Conservation (phyloP, 2,113 vertebrate species). For the Heptranchias perlo region DNA sequence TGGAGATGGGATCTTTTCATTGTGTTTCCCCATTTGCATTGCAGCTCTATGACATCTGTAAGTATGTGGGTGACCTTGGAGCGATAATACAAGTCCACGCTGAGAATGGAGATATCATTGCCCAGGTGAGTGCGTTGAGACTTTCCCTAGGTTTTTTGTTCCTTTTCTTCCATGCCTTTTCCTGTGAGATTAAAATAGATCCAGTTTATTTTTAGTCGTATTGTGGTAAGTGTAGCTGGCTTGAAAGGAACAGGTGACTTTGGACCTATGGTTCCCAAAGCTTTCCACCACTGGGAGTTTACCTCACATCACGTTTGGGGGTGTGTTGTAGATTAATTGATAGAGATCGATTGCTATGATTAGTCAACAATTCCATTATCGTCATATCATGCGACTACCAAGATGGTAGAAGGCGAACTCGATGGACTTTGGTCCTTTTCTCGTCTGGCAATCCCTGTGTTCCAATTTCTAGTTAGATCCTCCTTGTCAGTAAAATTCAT, state of each 20-base stretch:
- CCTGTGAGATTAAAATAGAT: neutral
- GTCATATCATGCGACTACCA: neutral
- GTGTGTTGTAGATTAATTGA: neutral
- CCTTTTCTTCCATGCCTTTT: neutral
- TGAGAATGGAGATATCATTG: constrained; percentile 94
- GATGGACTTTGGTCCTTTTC: neutral
- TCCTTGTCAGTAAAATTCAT: neutral
- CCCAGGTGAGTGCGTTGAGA: constrained; percentile 67
- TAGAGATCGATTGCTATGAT: too few relatives aligned
- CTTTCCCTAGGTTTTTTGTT: neutral
- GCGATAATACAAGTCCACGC: constrained; percentile 90
- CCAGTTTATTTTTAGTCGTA: neutral
- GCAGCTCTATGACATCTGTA: constrained; percentile 90
- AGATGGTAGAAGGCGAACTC: neutral
- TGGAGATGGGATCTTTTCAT: neutral
- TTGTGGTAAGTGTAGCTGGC: neutral
- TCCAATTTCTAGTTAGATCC: neutral
- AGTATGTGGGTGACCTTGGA: constrained; percentile 81
- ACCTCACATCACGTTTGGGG: neutral
- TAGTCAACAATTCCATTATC: neutral
- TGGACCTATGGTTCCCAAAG: neutral
- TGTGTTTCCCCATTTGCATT: constrained; percentile 43
- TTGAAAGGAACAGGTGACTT: neutral
- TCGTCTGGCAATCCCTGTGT: too few relatives aligned
- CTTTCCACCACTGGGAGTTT: neutral